Percentiles rank a stretch among this genome's conserved stretches.
These are phyloP conservation scores for Lethenteron reissneri DNA, from an alignment of 2,113 vertebrate species.

Conservation along the genomic window DNA sequence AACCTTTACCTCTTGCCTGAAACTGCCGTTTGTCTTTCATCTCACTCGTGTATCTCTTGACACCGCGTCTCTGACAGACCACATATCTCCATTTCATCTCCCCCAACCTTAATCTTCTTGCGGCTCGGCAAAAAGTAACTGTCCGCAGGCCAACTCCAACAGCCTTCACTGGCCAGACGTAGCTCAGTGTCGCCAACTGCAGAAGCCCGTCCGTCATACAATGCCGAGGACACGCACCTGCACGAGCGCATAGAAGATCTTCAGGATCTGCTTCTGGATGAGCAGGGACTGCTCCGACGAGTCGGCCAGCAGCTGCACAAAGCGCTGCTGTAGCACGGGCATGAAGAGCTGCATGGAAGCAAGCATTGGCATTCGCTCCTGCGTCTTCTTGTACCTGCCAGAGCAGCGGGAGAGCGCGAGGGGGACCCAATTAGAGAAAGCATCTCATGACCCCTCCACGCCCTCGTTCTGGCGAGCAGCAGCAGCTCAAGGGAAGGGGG, in stretches of 20 bases:
- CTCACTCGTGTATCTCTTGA: too few relatives aligned
- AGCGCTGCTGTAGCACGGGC: slow-evolving; percentile 65
- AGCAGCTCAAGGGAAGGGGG: too few relatives aligned
- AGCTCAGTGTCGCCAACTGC: background rate
- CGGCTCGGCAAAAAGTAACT: too few relatives aligned
- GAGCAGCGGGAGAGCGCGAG: background rate
- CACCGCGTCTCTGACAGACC: too few relatives aligned
- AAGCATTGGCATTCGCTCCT: slow-evolving; percentile 65
- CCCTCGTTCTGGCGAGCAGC: too few relatives aligned
- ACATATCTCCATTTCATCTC: too few relatives aligned
- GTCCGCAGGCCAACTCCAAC: too few relatives aligned
- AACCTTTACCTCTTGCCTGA: too few relatives aligned
- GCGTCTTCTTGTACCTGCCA: slow-evolving; percentile 64
- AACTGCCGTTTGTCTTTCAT: too few relatives aligned
- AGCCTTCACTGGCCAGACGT: background rate
- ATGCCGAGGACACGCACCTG: slow-evolving; percentile 31
- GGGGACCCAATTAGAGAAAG: background rate
- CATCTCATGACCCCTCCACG: too few relatives aligned
- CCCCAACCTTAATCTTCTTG: too few relatives aligned
- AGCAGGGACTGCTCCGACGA: slow-evolving; percentile 63
- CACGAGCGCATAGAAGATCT: slow-evolving; percentile 84
- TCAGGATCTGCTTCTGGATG: slow-evolving; percentile 90
- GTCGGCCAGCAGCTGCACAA: slow-evolving; percentile 56
- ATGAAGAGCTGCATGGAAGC: slow-evolving; percentile 91
- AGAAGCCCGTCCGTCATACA: background rate